Conservation (phyloP, 2,888 invertebrate genomes). For the Lasioglossum villosulum region DNA sequence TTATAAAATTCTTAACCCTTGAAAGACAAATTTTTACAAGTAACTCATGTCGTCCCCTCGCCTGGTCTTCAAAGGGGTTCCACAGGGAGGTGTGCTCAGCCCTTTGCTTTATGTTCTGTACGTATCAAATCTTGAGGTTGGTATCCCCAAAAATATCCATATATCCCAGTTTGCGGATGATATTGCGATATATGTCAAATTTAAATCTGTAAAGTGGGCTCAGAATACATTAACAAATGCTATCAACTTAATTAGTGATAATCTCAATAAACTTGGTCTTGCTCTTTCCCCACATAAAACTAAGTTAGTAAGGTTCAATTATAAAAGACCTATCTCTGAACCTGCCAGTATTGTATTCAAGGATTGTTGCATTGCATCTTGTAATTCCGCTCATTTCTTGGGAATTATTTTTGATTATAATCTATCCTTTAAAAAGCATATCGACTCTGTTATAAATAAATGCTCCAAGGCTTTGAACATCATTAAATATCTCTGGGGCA, state of each 20-base stretch:
- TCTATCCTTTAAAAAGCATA: neutral
- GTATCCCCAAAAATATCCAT: neutral
- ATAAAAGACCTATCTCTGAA: neutral
- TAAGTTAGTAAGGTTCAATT: neutral
- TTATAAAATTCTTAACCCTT: neutral
- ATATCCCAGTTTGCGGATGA: neutral
- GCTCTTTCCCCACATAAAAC: conserved; percentile 8
- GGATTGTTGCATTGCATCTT: neutral
- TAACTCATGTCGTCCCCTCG: neutral
- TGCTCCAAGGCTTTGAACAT: conserved; percentile 4
- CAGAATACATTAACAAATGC: neutral
- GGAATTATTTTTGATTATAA: conserved; percentile 16
- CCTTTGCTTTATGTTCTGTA: neutral
- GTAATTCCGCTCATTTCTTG: neutral
- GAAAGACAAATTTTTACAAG: neutral
- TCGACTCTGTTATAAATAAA: neutral
- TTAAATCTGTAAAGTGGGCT: neutral
- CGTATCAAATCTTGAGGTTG: neutral
- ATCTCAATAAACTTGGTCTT: neutral
- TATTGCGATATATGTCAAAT: neutral
- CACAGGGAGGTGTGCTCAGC: conserved; percentile 6
- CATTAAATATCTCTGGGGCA: conserved; percentile 18
- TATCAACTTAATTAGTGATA: neutral
- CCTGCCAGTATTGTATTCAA: neutral
- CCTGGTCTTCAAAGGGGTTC: neutral